Evolutionary conservation across 2,797 vertebrate species (phyloP), one percentile per base, ranked within the genome.

Genomic region (Enteromius paludinosus): DNA sequence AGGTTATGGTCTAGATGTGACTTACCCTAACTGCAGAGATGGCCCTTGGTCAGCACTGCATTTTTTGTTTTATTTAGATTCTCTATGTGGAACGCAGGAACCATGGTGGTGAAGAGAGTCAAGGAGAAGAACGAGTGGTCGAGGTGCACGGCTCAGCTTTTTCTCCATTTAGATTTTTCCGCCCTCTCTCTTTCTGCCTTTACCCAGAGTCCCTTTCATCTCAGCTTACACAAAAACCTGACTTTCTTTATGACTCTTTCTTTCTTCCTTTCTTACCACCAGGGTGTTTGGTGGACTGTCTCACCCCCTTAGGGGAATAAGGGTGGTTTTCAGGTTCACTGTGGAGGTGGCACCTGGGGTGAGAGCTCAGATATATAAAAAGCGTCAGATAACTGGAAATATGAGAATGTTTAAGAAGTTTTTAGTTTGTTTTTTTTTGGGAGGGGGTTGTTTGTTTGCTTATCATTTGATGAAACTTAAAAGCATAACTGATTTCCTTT

Each of bases 181-280:
- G 28, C 79, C 69, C 38, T 81, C 59, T 59, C 61, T 41, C 73
- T 23, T 71, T 81, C 49, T 49, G 78, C 72, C 75, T 86, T 84
- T 72, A 73, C 81, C 78, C 80, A 75, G 72, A 80, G 78, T 86
- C 82, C 69, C 86, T 88, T 91, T 90, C 84, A 88, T 88, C 85
- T 90, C 83, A 30, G 59, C 85, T 87, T 81, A 78, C 54, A 85
- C 83, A 85, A 84, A 86, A 77, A 66, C 64, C 54, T 47, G 64
- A 72, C 77, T 62, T 78, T 84, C 79, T 83, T 81, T 83, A 80
- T 84, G 62, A 62, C 59, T 77, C 64, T 82, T 64, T 56, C 59
- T 72, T 61, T 66, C 76, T 83, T 86, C 61, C 71, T 76, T 84
- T 80, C 61, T 78, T 74, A 77, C 81, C 79, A 86, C 61, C 77